Evolutionary conservation across 2,888 invertebrate species (phyloP), one percentile per base, ranked within the genome.

Genomic region (Campopleginae sp.): DNA sequence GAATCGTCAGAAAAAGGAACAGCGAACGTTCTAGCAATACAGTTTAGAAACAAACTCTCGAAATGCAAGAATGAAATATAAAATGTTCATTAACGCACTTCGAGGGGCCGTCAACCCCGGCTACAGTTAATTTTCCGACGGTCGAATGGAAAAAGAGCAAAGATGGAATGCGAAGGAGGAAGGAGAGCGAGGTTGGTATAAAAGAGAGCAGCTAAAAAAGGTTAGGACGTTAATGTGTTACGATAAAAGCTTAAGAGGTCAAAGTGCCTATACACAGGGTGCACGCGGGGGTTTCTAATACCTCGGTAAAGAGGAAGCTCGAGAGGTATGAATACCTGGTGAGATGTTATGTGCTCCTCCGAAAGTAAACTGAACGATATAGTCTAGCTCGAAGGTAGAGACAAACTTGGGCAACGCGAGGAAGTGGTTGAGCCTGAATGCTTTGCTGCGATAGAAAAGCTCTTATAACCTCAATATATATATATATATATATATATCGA

Each of bases 181-280:
- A 79, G 66, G 76, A 46, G 48, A 65, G 65, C 66, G 80, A 86
- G 72, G 31, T 61, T 58, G 61, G 61, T 72, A 74, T 63, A 70
- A 58, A 72, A 80, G 61, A 63, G 46, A 42, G 61, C 51, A 46
- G 63, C 65, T 63, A 76, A 61, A 83, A 70, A 81, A 80, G 70
- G 54, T 42, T 79, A 66, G 66, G 61, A 81, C 74, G 77, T 79
- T 88, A 87, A 87, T 81, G 82, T 70, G 68, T 72, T 63, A 85
- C 85, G 85, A 83, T 87, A 87, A 88, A 85, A 84, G 85, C 79
- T 80, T 85, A 84, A 78, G 77, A 79, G 82, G 82, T 79, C 77
- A 84, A 87, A 88, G 84, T 84, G 80, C 81, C 76, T 71, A 80
- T 83, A 66, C 27, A 68, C 70, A 10, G n/a, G 33, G 44, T 58